Evolutionary conservation across 2,888 invertebrate genomes (phyloP).

Genomic region (Pseudanteris insignis): DNA sequence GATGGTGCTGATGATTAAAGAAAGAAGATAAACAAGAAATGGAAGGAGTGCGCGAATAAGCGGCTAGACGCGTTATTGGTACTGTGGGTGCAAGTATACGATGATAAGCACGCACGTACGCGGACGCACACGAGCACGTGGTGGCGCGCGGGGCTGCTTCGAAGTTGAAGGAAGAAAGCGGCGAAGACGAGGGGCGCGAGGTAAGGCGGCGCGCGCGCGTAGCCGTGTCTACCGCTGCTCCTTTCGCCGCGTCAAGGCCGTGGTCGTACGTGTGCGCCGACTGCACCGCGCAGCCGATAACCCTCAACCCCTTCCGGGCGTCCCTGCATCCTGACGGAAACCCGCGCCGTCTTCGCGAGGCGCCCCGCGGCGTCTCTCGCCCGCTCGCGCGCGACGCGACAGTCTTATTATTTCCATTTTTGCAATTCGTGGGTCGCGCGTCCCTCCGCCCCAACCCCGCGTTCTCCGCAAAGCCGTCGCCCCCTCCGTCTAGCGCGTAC

Average conservation of each 20-base stretch:
- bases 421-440: conserved; percentile 60
- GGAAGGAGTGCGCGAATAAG: neutral
- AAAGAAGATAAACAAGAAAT: neutral
- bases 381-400: conserved; percentile 50
- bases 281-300: conserved; percentile 62
- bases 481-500: conserved; percentile 3
- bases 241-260: conserved; percentile 41
- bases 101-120: too few species aligned
- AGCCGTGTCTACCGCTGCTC: conserved; percentile 18
- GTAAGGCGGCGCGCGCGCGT: conserved; percentile 17
- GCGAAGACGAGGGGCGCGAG: conserved; percentile 9
- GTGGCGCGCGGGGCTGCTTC: too few species aligned
- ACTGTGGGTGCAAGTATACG: too few species aligned
- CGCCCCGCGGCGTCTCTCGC: conserved; percentile 35
- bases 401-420: conserved; percentile 65
- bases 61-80: too few species aligned
- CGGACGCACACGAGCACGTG: conserved; percentile 17
- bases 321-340: conserved; percentile 29
- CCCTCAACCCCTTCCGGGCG: conserved; percentile 44
- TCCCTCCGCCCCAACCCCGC: conserved; percentile 46
- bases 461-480: conserved; percentile 18
- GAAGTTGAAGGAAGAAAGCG: neutral
- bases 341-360: conserved; percentile 17
- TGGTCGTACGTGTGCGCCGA: conserved; percentile 51
- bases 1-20: neutral